Conservation (phyloP, 92 coral and sea anemone genomes). For the Meandrina meandrites region DNA sequence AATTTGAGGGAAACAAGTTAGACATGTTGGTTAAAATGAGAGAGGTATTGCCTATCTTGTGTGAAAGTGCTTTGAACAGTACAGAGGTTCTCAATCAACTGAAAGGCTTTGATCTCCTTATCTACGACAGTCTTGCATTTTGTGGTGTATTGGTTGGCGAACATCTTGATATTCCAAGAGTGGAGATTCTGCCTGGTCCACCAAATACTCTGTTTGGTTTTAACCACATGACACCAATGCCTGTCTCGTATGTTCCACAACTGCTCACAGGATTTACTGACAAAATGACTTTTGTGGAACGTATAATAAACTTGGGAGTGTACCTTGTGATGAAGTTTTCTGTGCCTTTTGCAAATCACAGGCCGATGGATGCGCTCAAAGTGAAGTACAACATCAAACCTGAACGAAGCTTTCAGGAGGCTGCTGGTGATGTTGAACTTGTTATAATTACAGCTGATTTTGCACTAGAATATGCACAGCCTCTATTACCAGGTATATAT, state of each 20-base stretch:
- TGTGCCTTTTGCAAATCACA: not conserved
- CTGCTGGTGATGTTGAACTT: constrained; percentile 58
- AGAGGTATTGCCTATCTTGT: not conserved
- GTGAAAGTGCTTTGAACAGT: constrained; percentile 27
- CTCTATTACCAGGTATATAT: constrained; percentile 79
- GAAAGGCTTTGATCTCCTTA: constrained; percentile 28
- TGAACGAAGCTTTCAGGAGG: constrained; percentile 46
- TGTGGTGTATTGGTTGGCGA: constrained; percentile 34
- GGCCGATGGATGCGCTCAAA: constrained; percentile 40
- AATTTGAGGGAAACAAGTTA: not conserved
- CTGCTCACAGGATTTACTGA: constrained; percentile 28
- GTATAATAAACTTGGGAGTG: constrained; percentile 25
- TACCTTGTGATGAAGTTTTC: not conserved
- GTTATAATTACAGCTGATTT: constrained; percentile 53
- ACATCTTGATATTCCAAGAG: constrained; percentile 18
- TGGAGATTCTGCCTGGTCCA: constrained; percentile 21
- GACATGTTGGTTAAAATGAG: not conserved
- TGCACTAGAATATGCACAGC: constrained; percentile 76
- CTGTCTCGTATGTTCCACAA: constrained; percentile 51
- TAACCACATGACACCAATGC: constrained; percentile 33
- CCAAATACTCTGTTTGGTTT: not conserved
- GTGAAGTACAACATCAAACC: constrained; percentile 64
- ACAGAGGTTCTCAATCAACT: constrained; percentile 24
- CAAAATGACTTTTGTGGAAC: constrained; percentile 41
- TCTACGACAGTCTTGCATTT: constrained; percentile 18